phyloP scores from a whole-genome alignment of 1,140 invertebrate species.

The Trichonephila clavipes region DNA sequence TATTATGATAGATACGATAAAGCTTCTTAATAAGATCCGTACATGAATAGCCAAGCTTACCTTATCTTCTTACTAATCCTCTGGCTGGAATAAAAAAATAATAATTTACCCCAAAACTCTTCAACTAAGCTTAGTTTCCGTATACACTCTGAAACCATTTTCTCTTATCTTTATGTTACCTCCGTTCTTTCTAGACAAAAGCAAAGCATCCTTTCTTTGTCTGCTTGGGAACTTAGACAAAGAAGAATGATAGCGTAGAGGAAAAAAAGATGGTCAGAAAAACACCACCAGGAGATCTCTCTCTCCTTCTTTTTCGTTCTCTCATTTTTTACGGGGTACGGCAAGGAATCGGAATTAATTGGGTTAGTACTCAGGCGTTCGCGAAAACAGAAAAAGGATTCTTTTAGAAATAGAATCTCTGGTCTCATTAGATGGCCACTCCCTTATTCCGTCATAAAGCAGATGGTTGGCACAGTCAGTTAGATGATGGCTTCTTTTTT shows the following conservation, averaged over 20 bases:
- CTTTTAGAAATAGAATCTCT: constrained; percentile 31
- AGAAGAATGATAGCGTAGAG: background rate
- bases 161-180: constrained; percentile 12
- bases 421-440: constrained; percentile 44
- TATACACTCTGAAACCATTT: background rate
- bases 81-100: background rate
- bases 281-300: background rate
- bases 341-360: constrained; percentile 54
- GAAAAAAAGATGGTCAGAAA: background rate
- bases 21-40: background rate
- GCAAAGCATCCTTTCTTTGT: constrained; percentile 6
- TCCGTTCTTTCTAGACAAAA: background rate
- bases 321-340: background rate
- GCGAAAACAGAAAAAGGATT: constrained; percentile 43
- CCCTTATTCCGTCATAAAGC: constrained; percentile 4
- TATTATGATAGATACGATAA: background rate
- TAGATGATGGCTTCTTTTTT: background rate
- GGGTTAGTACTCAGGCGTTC: constrained; percentile 21
- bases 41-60: background rate
- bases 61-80: background rate
- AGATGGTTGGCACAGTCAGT: constrained; percentile 6
- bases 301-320: background rate
- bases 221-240: constrained; percentile 4
- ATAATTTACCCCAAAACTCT: background rate
- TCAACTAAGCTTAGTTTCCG: background rate